Evolutionary conservation across 2,797 vertebrate genomes (phyloP), one percentile per base, ranked within the genome.

Genomic region (Cephalopachus bancanus): DNA sequence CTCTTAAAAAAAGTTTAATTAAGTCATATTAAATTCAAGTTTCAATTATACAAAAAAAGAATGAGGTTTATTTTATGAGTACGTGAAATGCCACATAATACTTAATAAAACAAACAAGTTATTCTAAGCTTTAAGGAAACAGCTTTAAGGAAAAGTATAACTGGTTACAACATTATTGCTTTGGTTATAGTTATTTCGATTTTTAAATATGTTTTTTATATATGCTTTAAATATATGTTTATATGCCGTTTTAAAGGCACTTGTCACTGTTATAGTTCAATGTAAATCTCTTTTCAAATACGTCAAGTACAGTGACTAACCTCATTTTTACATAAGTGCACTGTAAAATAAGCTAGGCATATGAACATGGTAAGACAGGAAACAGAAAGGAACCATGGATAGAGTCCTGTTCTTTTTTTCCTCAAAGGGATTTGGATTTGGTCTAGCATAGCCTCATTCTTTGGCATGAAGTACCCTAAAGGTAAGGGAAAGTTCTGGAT

Each of bases 1-100:
- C 99, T 99, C 99, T 99, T 98, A 83, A 85, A 91, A 64, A 64
- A 96, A 95, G 2, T 87, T 96, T 71, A 96, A 37, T 59, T 44
- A 44, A 94, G 53, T 75, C 37, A 62, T 78, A 95, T 96, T 96
- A 87, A 93, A 93, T 84, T 92, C 17, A 93, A 30, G 30, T 30
- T 91, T 93, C n/a, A 94, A 60, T 84, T 71, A 87, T 12, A 91
- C 86, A 51, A 65, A 97, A 83, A 95, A 53, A 83, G 0, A 91
- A 85, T 51, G 44, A 90, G 80, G 89, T 59, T 59, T 80, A 53
- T 53, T 88, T 93, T 96, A 90, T 94, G 81, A 76, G 87, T 89
- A 76, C 93, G 2, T 28, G 65, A 53, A 55, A 8, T 93, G 3
- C 83, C 2, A 95, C 51, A 7, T 10, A 87, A 97, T 26, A 97